Conservation (phyloP, 2,888 invertebrate genomes). For the Pheosia tremula region DNA sequence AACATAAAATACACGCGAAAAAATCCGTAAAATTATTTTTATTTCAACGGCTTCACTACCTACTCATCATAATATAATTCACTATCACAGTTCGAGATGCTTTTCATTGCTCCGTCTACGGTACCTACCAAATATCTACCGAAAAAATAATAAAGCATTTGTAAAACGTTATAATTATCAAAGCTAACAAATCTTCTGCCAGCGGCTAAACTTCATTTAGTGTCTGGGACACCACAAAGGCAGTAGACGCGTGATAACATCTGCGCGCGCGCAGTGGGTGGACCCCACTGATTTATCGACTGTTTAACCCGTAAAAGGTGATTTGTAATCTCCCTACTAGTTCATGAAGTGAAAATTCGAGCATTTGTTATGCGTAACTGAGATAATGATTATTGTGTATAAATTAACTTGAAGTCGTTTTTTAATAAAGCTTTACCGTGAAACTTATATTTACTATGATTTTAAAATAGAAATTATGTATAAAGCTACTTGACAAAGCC, state of each 20-base stretch:
- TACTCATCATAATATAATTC: not conserved
- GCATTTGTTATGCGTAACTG: conserved; percentile 34
- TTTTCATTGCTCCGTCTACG: too few relatives aligned
- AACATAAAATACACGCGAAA: too few relatives aligned
- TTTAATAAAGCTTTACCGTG: too few relatives aligned
- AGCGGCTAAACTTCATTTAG: conserved; percentile 64
- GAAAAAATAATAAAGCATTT: conserved; percentile 31
- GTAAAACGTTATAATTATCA: conserved; percentile 65
- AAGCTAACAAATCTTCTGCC: conserved; percentile 62
- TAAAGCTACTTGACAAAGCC: too few relatives aligned
- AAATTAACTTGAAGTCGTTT: too few relatives aligned
- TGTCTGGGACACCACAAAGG: conserved; percentile 60
- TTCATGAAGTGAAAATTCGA: conserved; percentile 41
- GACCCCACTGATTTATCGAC: conserved; percentile 72
- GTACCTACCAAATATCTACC: too few relatives aligned
- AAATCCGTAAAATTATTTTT: too few relatives aligned
- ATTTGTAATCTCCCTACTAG: conserved; percentile 66
- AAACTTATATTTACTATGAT: too few relatives aligned
- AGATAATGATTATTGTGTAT: conserved; percentile 24
- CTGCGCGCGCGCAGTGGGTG: conserved; percentile 63
- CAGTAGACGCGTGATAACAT: conserved; percentile 67
- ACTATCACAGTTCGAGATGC: not conserved
- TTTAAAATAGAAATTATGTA: too few relatives aligned
- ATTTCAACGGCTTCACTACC: too few relatives aligned
- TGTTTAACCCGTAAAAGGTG: conserved; percentile 70